A percentile compares a stretch with the other conserved stretches of the same genome.
These are phyloP conservation scores for Malurus elegans DNA, from an alignment of 2,113 vertebrate species.

Conservation along the genomic window DNA sequence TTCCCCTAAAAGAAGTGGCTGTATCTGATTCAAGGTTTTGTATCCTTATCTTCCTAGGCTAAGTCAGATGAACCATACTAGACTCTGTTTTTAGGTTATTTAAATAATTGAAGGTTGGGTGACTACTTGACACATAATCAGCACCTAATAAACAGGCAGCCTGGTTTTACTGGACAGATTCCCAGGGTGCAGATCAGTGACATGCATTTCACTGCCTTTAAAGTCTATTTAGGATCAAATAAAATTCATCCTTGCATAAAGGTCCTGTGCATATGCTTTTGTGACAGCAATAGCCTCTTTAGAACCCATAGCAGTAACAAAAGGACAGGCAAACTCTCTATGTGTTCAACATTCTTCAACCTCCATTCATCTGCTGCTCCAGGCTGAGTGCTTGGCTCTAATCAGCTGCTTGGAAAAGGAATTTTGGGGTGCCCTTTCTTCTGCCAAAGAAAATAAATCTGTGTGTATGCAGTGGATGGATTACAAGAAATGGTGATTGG, in stretches of 20 bases:
- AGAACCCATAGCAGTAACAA: background rate
- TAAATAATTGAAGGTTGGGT: conserved; percentile 5
- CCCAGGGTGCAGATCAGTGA: background rate
- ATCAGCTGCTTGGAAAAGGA: background rate
- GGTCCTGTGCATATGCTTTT: background rate
- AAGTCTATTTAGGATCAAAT: background rate
- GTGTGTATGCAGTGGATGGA: background rate
- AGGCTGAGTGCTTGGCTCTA: background rate
- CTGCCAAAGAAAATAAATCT: background rate
- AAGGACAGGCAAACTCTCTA: background rate
- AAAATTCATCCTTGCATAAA: background rate
- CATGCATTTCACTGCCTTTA: background rate
- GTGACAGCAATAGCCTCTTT: background rate
- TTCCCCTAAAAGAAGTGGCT: background rate
- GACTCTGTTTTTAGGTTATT: background rate
- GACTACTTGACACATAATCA: background rate
- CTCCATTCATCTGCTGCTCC: rapidly evolving
- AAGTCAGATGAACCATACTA: background rate
- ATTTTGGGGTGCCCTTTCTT: background rate
- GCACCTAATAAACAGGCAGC: background rate
- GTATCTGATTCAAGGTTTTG: background rate
- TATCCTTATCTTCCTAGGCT: background rate
- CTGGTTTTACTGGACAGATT: background rate
- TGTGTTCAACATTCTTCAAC: background rate
- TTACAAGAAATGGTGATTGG: background rate